phyloP scores from a whole-genome alignment of 2,113 vertebrate genomes.

The Galbula dea region DNA sequence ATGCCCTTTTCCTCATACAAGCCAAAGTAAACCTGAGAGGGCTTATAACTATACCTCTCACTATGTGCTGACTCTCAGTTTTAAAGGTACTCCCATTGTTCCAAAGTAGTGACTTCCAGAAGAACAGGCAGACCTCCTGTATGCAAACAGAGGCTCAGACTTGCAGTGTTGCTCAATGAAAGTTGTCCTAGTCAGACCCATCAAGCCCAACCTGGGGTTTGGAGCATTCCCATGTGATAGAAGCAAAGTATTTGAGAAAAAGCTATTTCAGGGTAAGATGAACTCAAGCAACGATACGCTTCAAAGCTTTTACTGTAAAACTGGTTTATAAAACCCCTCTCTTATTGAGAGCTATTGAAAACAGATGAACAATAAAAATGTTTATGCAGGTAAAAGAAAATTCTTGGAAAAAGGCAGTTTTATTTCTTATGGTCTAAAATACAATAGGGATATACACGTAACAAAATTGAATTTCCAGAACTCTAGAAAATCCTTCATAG shows the following conservation, averaged over 20 bases:
- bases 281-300: slow-evolving; percentile 5
- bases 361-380: slow-evolving; percentile 63
- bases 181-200: neutral
- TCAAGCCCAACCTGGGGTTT: neutral
- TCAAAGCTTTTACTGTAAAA: slow-evolving; percentile 40
- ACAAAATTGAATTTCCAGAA: slow-evolving; percentile 8
- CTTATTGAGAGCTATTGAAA: slow-evolving; percentile 59
- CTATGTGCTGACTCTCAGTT: neutral
- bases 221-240: neutral
- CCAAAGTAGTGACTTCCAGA: neutral
- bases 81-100: neutral
- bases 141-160: neutral
- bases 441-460: neutral
- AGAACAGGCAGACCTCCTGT: neutral
- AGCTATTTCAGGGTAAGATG: slow-evolving; percentile 31
- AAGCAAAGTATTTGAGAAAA: neutral
- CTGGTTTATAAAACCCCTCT: slow-evolving; percentile 32
- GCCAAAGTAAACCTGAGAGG: neutral
- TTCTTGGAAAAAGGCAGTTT: neutral
- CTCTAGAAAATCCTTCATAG: neutral
- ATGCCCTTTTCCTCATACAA: neutral
- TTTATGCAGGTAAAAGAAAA: slow-evolving; percentile 27
- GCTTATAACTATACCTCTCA: neutral
- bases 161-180: neutral
- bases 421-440: slow-evolving; percentile 25